Base-by-base conservation (phyloP, 2,113 vertebrate genomes). In the Paedocypris sp. region DNA sequence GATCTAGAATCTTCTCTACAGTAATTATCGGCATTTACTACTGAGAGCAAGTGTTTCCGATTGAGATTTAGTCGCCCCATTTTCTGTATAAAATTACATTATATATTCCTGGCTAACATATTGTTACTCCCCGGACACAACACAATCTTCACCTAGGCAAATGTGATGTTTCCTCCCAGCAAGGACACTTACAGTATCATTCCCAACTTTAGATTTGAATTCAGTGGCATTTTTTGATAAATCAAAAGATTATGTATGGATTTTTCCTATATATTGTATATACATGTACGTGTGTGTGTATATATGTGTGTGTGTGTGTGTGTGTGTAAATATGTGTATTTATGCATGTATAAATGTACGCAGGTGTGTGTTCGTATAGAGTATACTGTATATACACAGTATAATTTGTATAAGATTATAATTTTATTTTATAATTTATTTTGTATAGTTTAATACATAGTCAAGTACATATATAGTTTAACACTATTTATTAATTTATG, bases 21-120 rank as follows among this genome's bases (percentile, higher is more conserved):
- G 60, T 53, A 65, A 72, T 72, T 68, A 68, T 68, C 66, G 48
- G 32, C 56, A 28, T 68, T 72, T 47, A 56, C 52, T 61, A 29
- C 48, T 33, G 61, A 68, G 69, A 56, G 64, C 28, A 57, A 41
- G 38, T 32, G 19, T 61, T 45, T 51, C 32, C 62, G 46, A 25
- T 28, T 6, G 70, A 62, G 65, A 72, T 62, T 52, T 28, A 10
- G 41, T 19, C n/a, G 11, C 33, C 29, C 26, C 3, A 18, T 45
- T 51, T 41, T 60, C 19, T 13, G 42, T 43, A 15, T 26, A 2
- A 19, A 61, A 69, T 60, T 65, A 56, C 56, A 62, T 35, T 10
- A 53, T 67, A 67, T 52, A 33, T 41, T 52, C 53, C 11, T 20
- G 46, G 39, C 31, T 22, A 33, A 62, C n/a, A 43, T 28, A 43